phyloP scores from a whole-genome alignment of 2,888 invertebrate species.

The Lasius fuliginosus region DNA sequence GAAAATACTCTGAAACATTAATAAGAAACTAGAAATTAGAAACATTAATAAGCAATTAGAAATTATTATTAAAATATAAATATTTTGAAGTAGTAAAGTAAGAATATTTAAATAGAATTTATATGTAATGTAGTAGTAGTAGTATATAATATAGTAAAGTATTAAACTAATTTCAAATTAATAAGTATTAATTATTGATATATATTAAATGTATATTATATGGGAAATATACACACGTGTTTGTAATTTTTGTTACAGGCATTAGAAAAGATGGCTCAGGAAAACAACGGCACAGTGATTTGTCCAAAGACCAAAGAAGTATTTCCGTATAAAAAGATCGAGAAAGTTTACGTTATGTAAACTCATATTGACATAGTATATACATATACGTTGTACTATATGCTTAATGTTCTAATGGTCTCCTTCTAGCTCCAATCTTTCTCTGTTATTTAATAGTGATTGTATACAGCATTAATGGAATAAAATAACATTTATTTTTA shows the following conservation, averaged over 20 bases:
- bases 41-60: not conserved
- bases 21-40: not conserved
- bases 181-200: constrained; percentile 5
- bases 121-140: too few species aligned
- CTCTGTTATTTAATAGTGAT: constrained; percentile 69
- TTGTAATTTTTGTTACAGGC: constrained; percentile 88
- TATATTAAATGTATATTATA: not conserved
- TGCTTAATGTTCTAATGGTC: constrained; percentile 48
- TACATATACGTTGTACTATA: constrained; percentile 62
- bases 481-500: constrained; percentile 79
- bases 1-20: constrained; percentile 26
- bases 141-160: too few species aligned
- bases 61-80: not conserved
- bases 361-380: constrained; percentile 60
- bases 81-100: not conserved
- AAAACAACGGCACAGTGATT: constrained; percentile 96
- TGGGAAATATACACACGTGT: not conserved
- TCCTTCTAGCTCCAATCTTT: constrained; percentile 61
- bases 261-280: constrained; percentile 95
- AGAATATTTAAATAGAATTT: not conserved
- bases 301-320: constrained; percentile 98
- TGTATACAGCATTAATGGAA: constrained; percentile 72
- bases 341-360: constrained; percentile 99
- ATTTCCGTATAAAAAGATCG: constrained; percentile 96
- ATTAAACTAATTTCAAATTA: constrained; percentile 5